Evolutionary conservation across 2,888 invertebrate species (phyloP), one percentile per base, ranked within the genome.

Genomic region (Tetragonula carbonaria): DNA sequence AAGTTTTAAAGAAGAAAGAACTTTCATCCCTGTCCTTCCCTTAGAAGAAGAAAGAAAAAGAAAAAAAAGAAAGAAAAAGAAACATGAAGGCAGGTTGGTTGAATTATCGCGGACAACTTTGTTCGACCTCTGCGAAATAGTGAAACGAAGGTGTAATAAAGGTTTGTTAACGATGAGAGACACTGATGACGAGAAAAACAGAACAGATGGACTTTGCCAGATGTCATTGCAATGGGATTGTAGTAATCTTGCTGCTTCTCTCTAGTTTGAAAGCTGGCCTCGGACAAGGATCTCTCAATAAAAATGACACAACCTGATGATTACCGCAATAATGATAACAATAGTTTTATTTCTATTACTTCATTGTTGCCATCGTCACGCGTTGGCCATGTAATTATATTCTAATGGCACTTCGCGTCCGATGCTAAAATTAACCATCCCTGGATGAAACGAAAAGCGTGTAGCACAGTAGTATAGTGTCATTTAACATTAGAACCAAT

Each of bases 111-210:
- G 50, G n/a, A 53, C 63, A 50, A 33, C 23, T 53, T 14, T 21
- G 51, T 73, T 62, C 63, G 84, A 80, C 80, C 80, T 86, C 76
- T 75, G 66, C 72, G 79, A 67, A 74, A 51, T 53, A 63, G 77
- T 55, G 74, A 67, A 72, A 57, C 70, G 63, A 81, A 78, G 55
- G 55, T 28, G 23, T 16, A 23, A 51, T 53, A 51, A 16, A 74
- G 68, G 59, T 38, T 62, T 62, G 68, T 82, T 68, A 74, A 86
- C 74, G 86, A 88, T 87, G 85, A 86, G 85, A 85, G 73, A 76
- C 85, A 86, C 85, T 86, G 85, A 84, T 55, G 81, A 62, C 73
- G 85, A 84, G 84, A 86, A 80, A 86, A 86, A 86, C 85, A 84
- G 85, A 84, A 86, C 84, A 77, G 80, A 84, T 75, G 77, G 81